Conservation (phyloP, 2,113 vertebrate species). For the Salvelinus namaycush region DNA sequence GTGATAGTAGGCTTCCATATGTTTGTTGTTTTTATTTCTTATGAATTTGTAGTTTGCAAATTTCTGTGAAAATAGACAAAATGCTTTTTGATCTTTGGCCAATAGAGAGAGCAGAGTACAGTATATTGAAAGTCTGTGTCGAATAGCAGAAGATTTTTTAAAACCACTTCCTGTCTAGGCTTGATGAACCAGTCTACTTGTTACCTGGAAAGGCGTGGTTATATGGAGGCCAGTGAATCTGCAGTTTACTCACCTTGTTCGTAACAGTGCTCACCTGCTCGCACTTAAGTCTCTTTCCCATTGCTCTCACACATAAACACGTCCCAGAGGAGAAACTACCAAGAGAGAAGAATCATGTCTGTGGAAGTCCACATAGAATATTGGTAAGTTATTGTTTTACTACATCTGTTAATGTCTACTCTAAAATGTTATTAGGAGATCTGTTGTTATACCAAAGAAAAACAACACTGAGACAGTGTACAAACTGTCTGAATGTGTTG, state of each 20-base stretch:
- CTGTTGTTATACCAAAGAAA: no score
- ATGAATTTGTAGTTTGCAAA: no score
- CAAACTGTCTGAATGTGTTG: no score
- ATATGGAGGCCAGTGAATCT: not conserved
- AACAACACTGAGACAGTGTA: no score
- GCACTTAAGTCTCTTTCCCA: not conserved
- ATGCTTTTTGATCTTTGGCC: no score
- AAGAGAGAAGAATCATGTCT: constrained; percentile 8
- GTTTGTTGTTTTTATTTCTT: no score
- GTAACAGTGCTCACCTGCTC: not conserved
- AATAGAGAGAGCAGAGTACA: no score
- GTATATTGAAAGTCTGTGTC: no score
- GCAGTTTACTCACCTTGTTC: not conserved
- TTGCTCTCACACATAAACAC: not conserved
- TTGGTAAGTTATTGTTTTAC: constrained; percentile 45
- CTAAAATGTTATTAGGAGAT: no score
- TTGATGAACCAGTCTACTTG: not conserved
- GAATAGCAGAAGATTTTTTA: not conserved
- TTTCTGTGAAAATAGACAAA: no score
- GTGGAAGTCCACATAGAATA: constrained; percentile 41
- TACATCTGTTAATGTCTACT: no score
- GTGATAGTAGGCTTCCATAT: no score
- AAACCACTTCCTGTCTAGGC: not conserved
- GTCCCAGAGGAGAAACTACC: not conserved
- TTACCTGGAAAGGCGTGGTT: constrained; percentile 21